phyloP scores from a whole-genome alignment of 2,113 vertebrate species.

The Microtus richardsoni region DNA sequence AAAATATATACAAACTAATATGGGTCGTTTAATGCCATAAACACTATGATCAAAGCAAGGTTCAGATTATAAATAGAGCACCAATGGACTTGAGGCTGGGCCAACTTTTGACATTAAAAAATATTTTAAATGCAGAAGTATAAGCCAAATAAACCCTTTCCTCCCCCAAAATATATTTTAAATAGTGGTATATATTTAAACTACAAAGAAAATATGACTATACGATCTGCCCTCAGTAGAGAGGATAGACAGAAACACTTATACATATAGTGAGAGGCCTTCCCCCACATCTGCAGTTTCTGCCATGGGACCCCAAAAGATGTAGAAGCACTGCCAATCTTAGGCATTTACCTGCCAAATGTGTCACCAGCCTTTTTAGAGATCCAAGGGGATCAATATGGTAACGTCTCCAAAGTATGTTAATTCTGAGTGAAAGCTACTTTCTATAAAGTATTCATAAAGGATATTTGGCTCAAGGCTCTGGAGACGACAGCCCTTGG shows the following conservation, averaged over 20 bases:
- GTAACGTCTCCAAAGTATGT: background rate
- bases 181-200: background rate
- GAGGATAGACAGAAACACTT: background rate
- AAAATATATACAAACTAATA: background rate
- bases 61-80: conserved; percentile 7
- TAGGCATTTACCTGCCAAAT: conserved; percentile 30
- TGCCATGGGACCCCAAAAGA: background rate
- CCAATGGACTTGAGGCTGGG: background rate
- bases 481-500: background rate
- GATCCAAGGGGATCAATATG: conserved; percentile 26
- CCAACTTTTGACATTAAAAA: conserved; percentile 35
- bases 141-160: too few species aligned
- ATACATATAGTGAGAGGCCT: background rate
- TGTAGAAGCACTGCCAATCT: background rate
- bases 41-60: background rate
- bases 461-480: conserved; percentile 39
- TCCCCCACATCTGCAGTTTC: background rate
- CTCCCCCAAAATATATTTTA: background rate
- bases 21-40: background rate
- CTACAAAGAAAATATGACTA: background rate
- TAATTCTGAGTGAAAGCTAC: conserved; percentile 46
- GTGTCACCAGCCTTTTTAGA: conserved; percentile 34
- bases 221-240: background rate
- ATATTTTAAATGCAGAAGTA: background rate
- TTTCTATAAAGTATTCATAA: conserved; percentile 70